Evolutionary conservation across 1,140 invertebrate genomes (phyloP).

Genomic region (Drosophila ananassae): DNA sequence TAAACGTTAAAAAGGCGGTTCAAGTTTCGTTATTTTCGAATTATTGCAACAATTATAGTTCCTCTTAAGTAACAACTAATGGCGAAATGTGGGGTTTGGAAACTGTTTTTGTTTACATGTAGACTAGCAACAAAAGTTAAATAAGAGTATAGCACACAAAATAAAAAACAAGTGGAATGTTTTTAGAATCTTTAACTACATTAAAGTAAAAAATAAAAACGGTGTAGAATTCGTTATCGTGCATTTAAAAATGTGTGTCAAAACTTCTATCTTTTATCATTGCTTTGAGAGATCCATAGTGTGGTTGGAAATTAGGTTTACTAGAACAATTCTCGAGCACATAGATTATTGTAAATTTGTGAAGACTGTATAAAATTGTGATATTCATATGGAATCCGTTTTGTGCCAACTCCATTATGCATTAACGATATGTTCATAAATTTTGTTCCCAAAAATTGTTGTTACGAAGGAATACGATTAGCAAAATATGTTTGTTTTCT

Average conservation of each 20-base stretch:
- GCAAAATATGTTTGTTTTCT: slow-evolving; percentile 51
- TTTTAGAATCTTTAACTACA: slow-evolving; percentile 45
- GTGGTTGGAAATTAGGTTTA: slow-evolving; percentile 46
- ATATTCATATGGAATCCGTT: slow-evolving; percentile 48
- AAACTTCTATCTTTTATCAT: slow-evolving; percentile 72
- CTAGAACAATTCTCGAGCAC: slow-evolving; percentile 7
- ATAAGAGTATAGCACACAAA: slow-evolving; percentile 50
- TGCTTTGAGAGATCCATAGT: slow-evolving; percentile 66
- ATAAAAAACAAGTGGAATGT: slow-evolving; percentile 45
- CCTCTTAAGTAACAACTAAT: slow-evolving; percentile 61
- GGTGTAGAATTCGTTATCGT: slow-evolving; percentile 10
- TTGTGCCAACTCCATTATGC: slow-evolving; percentile 43
- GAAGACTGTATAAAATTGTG: slow-evolving; percentile 58
- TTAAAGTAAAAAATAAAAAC: slow-evolving; percentile 30
- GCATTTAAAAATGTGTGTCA: slow-evolving; percentile 17
- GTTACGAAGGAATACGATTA: slow-evolving; percentile 27
- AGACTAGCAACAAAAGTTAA: slow-evolving; percentile 72
- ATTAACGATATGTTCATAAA: slow-evolving; percentile 63
- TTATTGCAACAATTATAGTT: slow-evolving; percentile 75
- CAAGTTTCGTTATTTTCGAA: slow-evolving; percentile 43
- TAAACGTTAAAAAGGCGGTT: slow-evolving; percentile 70
- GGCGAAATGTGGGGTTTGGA: slow-evolving; percentile 59
- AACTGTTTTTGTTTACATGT: slow-evolving; percentile 45
- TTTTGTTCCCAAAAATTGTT: slow-evolving; percentile 71
- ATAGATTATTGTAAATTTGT: slow-evolving; percentile 43